Evolutionary conservation across 92 coral and sea anemone genomes (phyloP), one percentile per base, ranked within the genome.

Genomic region (Umimayanthus chanpuru): DNA sequence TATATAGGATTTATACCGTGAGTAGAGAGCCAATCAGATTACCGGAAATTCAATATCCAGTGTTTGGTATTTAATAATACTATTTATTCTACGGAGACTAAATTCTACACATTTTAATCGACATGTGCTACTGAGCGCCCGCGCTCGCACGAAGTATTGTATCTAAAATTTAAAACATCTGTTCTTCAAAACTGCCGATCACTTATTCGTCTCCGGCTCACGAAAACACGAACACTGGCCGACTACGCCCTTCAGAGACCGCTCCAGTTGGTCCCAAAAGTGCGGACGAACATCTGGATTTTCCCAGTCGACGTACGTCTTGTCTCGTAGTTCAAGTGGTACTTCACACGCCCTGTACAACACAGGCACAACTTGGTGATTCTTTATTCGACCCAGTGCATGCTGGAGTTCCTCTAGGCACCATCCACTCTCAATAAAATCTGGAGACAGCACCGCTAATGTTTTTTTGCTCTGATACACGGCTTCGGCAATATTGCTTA

Each of bases 361-460:
- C 2, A 93, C 85, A 3, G 98, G 95, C 14, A 94, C 85, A 44
- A 94, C 95, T 21, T 85, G 91, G 39, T 91, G 97, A 5, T 55
- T 41, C 0, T 36, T 77, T 15, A 87, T 85, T 72, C 94, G 92
- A 4, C 88, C 82, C 53, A 96, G 88, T 16, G 98, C 98, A 41
- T 92, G 94, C 18, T 92, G 85, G 0, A 96, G 93, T 88, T 95
- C 98, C 50, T 82, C 89, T 40, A 26, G 88, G 44, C 98, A 96
- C 94, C 94, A 96, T 5, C 81, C 86, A 44, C 98, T 96, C 1
- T 85, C 49, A 28, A 96, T 81, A 72, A 93, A 96, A 80, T 92
- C 92, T 11, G 98, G 98, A 36, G 98, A 88, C 38, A 96, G 75
- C 1, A 96, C 89, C 2, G 94, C 98, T 38, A 96, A 61, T 3